A percentile compares a stretch with the other conserved stretches of the same genome.
phyloP scores from a whole-genome alignment of 2,113 vertebrate genomes.

The Nyctibius bracteatus region DNA sequence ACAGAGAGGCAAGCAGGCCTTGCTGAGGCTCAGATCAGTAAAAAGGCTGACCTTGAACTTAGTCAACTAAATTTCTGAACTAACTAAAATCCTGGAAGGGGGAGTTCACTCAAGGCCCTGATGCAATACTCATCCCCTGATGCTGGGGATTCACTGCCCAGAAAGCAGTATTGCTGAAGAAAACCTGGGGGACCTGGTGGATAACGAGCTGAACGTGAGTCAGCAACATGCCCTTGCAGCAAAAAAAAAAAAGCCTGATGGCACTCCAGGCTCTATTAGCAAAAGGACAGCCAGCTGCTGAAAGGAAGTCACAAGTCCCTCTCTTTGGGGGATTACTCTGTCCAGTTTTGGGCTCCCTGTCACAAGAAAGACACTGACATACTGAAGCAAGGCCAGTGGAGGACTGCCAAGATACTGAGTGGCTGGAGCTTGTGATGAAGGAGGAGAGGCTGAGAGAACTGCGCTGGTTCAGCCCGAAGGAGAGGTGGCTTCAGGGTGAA shows the following conservation, averaged over 20 bases:
- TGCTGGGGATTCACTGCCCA: not conserved
- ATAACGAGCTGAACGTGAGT: not conserved
- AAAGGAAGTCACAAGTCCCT: not conserved
- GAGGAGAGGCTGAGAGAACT: not conserved
- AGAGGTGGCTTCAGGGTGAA: not conserved
- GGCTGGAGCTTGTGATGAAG: not conserved
- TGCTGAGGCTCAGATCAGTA: not conserved
- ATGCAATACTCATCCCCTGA: not conserved
- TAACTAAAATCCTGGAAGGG: not conserved
- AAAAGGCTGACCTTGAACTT: slow-evolving; percentile 19
- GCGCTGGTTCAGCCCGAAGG: not conserved
- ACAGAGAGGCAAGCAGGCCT: not conserved
- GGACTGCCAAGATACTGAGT: not conserved
- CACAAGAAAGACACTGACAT: not conserved
- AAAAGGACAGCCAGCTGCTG: not conserved
- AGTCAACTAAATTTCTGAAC: not conserved
- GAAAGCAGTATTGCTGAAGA: not conserved
- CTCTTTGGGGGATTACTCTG: not conserved
- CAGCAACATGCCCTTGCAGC: not conserved
- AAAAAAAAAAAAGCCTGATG: not conserved
- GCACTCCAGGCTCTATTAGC: not conserved
- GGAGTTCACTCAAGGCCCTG: not conserved
- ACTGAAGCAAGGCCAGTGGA: not conserved
- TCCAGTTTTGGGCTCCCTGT: not conserved
- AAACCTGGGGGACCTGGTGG: not conserved